Conservation (phyloP, 1,140 invertebrate species). For the Megalopta genalis region DNA sequence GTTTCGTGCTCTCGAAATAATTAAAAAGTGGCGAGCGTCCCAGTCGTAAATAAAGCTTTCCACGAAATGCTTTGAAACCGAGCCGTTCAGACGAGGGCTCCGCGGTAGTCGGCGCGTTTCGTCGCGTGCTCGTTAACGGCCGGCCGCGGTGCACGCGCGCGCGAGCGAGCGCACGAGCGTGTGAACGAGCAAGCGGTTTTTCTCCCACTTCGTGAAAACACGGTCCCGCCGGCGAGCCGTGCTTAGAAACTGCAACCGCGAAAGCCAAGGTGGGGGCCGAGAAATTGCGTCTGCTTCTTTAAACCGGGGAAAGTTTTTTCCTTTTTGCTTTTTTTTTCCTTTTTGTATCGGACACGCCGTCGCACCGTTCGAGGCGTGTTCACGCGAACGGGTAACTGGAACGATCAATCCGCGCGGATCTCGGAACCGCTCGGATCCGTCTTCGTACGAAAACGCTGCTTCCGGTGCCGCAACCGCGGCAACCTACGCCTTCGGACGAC, state of each 20-base stretch:
- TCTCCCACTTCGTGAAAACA: conserved; percentile 28
- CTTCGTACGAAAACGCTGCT: neutral
- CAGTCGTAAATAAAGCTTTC: conserved; percentile 3
- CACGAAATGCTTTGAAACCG: neutral
- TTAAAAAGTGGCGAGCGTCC: conserved; percentile 25
- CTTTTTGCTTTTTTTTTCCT: neutral
- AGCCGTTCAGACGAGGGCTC: neutral
- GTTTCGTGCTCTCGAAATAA: conserved; percentile 19
- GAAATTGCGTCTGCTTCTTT: conserved; percentile 41
- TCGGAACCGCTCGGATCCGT: too few relatives aligned
- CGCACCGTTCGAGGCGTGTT: neutral
- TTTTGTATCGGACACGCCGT: neutral
- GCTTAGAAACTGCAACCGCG: conserved; percentile 43
- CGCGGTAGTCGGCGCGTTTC: neutral
- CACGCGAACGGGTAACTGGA: neutral
- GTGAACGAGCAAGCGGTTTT: conserved; percentile 3
- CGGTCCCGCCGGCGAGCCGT: conserved; percentile 17
- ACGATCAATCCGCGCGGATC: neutral
- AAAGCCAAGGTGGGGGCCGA: conserved; percentile 28
- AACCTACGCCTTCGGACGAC: too few relatives aligned
- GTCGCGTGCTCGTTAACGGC: conserved; percentile 46
- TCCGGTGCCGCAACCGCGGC: neutral
- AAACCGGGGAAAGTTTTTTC: conserved; percentile 48
- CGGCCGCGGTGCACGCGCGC: neutral
- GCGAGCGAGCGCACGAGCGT: too few relatives aligned